Base-by-base conservation (phyloP, 2,888 invertebrate genomes). In the Zhengitettix transpicula region DNA sequence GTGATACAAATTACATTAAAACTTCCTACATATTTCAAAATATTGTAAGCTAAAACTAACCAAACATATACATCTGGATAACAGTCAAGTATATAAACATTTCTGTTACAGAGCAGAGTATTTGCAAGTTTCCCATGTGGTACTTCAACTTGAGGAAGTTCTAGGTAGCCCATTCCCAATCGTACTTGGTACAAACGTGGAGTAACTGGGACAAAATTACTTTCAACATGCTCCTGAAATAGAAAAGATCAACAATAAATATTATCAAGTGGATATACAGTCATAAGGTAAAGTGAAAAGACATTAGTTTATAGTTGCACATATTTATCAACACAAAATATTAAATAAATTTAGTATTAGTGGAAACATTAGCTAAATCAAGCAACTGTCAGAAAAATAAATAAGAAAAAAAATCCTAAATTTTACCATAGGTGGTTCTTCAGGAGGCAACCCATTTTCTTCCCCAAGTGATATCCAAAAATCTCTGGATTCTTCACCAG, bases 91-190 rank as follows among this genome's bases (percentile, higher is more conserved):
- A 99, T 89, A 74, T 96, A 99, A 1, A 99, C 98, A 74, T 90
- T 89, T 69, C 92, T 86, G 62, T 93, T 92, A 67, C 87, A 85
- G 57, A 99, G 80, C 66, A 90, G 77, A 0, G 81, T 82, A 67
- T 90, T 85, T 0, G 81, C 80, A 9, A 96, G 77, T 68, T 87
- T 87, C 62, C 83, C 81, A 65, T 86, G 84, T 0, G 88, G 82
- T 51, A 85, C 77, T 71, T 86, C 85, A 8, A 86, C 90, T 77
- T 99, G 99, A 5, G 98, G 98, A 67, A 99, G 77, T 75, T 99
- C 99, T 67, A 99, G 76, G 74, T 97, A 99, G 1, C 99, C 99
- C 92, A 96, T 97, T 55, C 99, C 98, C 14, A 99, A 80, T 68
- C 94, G 90, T 59, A 99, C 94, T 76, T 93, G 89, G 76, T 97